phyloP scores from a whole-genome alignment of 2,113 vertebrate genomes.

The Murina feae region DNA sequence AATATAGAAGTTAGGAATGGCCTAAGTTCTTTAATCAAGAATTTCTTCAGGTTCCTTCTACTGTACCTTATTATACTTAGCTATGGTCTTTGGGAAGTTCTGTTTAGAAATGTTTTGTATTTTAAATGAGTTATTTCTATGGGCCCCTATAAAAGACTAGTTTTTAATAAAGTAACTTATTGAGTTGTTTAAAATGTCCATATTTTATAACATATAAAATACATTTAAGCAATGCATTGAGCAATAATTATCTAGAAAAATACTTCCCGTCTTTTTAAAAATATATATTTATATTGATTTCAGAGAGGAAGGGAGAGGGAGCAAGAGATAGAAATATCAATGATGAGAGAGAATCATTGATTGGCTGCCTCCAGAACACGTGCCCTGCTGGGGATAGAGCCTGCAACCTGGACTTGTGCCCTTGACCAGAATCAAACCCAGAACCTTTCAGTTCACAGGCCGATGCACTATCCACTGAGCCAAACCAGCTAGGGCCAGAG shows the following conservation, averaged over 20 bases:
- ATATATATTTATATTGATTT: too few species aligned
- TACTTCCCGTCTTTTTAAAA: background rate
- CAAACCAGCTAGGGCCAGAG: background rate
- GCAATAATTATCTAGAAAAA: background rate
- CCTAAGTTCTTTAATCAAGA: background rate
- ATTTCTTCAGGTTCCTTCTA: background rate
- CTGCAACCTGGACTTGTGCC: too few species aligned
- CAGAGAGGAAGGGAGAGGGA: too few species aligned
- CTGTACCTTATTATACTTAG: background rate
- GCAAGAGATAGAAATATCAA: too few species aligned
- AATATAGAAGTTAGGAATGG: background rate
- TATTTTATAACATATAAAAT: conserved; percentile 29
- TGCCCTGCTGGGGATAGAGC: too few species aligned
- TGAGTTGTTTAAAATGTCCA: background rate
- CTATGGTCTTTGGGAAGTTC: background rate
- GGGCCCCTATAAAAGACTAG: background rate
- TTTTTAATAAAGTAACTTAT: background rate
- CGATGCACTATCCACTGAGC: too few species aligned
- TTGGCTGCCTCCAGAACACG: too few species aligned
- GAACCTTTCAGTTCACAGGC: too few species aligned
- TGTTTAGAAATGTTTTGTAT: conserved; percentile 21
- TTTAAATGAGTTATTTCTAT: background rate
- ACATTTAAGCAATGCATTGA: background rate
- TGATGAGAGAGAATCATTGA: too few species aligned
- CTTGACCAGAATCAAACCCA: too few species aligned